Evolutionary conservation across 2,888 invertebrate species (phyloP).

Genomic region (Pseudoips prasinana): DNA sequence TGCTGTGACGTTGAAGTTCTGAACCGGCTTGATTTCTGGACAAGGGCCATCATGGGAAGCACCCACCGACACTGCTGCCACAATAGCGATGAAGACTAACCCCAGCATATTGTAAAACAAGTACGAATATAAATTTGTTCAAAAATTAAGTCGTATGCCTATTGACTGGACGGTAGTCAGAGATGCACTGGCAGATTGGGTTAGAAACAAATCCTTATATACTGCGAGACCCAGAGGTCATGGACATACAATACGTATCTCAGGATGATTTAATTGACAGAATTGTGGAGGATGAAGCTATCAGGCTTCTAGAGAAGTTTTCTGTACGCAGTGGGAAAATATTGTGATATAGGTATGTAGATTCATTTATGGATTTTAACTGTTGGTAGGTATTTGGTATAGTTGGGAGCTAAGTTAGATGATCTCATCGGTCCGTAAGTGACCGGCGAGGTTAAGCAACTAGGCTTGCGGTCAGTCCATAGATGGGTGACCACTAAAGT

Average conservation of each 20-base stretch:
- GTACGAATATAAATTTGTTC: conserved; percentile 16
- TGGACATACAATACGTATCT: conserved; percentile 50
- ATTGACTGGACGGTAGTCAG: conserved; percentile 38
- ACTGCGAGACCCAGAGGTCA: conserved; percentile 52
- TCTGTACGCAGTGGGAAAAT: no score
- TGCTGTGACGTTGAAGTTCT: conserved; percentile 58
- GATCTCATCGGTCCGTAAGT: no score
- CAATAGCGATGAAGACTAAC: conserved; percentile 44
- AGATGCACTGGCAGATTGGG: conserved; percentile 40
- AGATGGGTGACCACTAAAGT: no score
- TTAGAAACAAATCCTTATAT: conserved; percentile 49
- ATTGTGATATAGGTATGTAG: no score
- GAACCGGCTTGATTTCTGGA: conserved; percentile 55
- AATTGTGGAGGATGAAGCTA: conserved; percentile 34
- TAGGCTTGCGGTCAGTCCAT: no score
- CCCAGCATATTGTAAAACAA: conserved; percentile 45
- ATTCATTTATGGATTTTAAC: no score
- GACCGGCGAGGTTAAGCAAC: no score
- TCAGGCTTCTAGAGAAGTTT: conserved; percentile 37
- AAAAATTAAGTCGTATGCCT: conserved; percentile 38
- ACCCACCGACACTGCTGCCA: conserved; percentile 50
- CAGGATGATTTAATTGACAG: conserved; percentile 53
- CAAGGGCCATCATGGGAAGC: conserved; percentile 57
- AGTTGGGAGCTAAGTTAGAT: no score
- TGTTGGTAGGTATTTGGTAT: no score